These are phyloP conservation scores for Tapera naevia DNA, from an alignment of 2,797 vertebrate genomes.

Conservation along the genomic window DNA sequence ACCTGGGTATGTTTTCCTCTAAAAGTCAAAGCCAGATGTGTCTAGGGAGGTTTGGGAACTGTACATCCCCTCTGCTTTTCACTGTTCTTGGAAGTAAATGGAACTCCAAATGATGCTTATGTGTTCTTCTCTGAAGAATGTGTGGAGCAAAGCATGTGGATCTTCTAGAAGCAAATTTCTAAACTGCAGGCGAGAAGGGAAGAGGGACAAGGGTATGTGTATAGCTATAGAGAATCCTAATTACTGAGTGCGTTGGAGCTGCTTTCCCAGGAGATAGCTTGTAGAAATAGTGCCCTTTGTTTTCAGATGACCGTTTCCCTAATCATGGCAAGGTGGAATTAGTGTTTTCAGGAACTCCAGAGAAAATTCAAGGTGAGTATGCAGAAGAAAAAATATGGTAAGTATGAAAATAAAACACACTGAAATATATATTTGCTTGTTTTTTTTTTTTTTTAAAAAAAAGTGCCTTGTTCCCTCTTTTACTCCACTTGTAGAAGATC, in stretches of 20 bases:
- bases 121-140: neutral
- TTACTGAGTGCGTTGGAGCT: neutral
- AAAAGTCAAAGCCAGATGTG: neutral
- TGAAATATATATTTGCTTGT: neutral
- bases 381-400: neutral
- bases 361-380: conserved; percentile 87
- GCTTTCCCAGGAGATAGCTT: neutral
- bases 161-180: neutral
- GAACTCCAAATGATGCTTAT: neutral
- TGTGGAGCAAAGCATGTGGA: neutral
- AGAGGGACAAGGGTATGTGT: rapidly evolving
- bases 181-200: neutral
- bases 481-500: neutral
- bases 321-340: conserved; percentile 91
- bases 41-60: neutral
- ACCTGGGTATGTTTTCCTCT: neutral
- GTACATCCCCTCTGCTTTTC: neutral
- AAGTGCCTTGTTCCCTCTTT: neutral
- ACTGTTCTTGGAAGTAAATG: neutral
- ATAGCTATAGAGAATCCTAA: neutral
- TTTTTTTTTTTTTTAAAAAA: neutral
- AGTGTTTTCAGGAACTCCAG: conserved; percentile 90
- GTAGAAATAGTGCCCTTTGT: conserved; percentile 19
- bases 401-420: neutral
- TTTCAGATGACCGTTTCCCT: conserved; percentile 90